phyloP scores from a whole-genome alignment of 2,113 vertebrate genomes.

The Hipposideros armiger region DNA sequence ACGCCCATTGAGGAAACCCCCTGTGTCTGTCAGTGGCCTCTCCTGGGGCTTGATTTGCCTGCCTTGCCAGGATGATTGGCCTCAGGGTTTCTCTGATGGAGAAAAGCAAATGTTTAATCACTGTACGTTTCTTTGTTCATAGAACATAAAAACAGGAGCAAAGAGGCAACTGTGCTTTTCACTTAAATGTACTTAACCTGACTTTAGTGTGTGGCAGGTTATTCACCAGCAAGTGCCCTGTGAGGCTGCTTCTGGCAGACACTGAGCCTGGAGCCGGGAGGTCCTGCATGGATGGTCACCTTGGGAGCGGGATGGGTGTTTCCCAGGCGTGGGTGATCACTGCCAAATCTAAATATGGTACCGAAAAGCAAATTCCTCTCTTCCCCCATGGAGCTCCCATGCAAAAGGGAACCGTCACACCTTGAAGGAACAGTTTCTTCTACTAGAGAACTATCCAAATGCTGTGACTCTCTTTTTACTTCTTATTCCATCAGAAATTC shows the following conservation, averaged over 20 bases:
- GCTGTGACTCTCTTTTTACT: neutral
- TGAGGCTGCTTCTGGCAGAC: neutral
- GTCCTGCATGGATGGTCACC: neutral
- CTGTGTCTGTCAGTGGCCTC: neutral
- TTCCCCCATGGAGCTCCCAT: neutral
- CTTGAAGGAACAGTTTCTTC: neutral
- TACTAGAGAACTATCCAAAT: neutral
- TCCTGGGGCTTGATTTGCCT: neutral
- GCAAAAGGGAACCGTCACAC: neutral
- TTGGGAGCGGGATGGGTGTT: neutral
- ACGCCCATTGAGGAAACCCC: neutral
- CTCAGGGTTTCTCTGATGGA: slow-evolving; percentile 12
- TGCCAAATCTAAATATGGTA: neutral
- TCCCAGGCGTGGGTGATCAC: neutral
- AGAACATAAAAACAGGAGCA: slow-evolving; percentile 7
- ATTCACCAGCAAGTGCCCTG: neutral
- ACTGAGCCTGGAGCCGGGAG: neutral
- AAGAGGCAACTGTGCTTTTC: neutral
- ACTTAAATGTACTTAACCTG: neutral
- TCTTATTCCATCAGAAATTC: neutral
- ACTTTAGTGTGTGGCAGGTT: neutral
- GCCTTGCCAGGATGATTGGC: neutral
- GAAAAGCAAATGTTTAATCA: slow-evolving; percentile 22
- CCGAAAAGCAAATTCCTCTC: neutral
- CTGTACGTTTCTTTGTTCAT: neutral